Percentiles rank a stretch among this genome's conserved stretches.
These are phyloP conservation scores for Pyralis farinalis DNA, from an alignment of 2,888 invertebrate species.

Conservation along the genomic window DNA sequence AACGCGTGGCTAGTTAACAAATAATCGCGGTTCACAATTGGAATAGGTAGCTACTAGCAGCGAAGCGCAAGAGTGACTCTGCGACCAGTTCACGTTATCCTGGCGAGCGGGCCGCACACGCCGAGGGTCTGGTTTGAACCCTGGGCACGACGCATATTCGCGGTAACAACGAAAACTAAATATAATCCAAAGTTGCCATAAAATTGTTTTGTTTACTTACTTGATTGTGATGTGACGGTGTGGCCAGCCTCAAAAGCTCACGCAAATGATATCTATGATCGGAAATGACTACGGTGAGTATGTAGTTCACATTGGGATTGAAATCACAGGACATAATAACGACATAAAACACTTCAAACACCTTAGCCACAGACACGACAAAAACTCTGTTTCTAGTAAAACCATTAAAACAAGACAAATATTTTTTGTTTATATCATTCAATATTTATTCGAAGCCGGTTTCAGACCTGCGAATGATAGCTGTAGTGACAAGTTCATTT, in stretches of 20 bases:
- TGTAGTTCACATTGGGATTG: no score
- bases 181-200: neutral
- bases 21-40: conserved; percentile 76
- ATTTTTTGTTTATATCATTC: no score
- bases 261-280: neutral
- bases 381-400: no score
- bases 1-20: conserved; percentile 77
- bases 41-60: conserved; percentile 64
- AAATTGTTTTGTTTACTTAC: neutral
- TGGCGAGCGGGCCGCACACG: conserved; percentile 62
- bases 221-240: neutral
- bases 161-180: neutral
- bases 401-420: no score
- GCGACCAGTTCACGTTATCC: conserved; percentile 68
- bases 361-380: no score
- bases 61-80: conserved; percentile 46
- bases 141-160: conserved; percentile 15
- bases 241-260: neutral
- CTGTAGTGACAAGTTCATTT: conserved; percentile 16
- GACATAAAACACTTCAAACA: no score
- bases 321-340: no score
- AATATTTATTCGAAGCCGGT: conserved; percentile 1
- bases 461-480: conserved; percentile 2
- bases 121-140: conserved; percentile 23
- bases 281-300: no score